phyloP scores from a whole-genome alignment of 2,113 vertebrate species.

The Macquaria ambigua region DNA sequence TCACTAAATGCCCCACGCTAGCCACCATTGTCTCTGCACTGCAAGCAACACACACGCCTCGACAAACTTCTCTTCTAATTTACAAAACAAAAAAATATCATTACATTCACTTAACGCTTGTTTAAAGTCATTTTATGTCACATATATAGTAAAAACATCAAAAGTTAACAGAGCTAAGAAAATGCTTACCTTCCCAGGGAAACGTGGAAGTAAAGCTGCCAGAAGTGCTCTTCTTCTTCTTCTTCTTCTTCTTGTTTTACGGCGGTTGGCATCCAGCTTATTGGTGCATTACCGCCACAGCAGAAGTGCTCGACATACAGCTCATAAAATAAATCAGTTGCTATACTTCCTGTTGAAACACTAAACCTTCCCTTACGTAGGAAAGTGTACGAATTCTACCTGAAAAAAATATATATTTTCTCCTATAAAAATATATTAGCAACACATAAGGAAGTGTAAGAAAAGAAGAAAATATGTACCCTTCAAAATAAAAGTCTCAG shows the following conservation, averaged over 20 bases:
- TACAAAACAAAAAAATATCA: neutral
- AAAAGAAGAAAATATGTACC: neutral
- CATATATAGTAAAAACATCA: neutral
- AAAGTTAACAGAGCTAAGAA: neutral
- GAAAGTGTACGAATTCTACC: neutral
- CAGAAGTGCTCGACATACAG: neutral
- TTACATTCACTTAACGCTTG: no score
- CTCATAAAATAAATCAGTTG: neutral
- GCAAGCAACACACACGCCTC: neutral
- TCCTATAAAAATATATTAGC: neutral
- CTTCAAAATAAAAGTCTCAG: constrained; percentile 6
- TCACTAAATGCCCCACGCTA: neutral
- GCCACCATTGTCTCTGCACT: neutral
- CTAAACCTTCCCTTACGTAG: neutral
- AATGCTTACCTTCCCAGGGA: neutral
- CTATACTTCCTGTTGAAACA: no score
- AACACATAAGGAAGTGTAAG: neutral
- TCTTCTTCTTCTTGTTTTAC: no score
- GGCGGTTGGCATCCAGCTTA: no score
- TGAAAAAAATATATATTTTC: neutral
- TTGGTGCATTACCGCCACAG: no score
- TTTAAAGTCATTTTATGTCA: neutral
- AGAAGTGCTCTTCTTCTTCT: neutral
- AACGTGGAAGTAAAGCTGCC: neutral
- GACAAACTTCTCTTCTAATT: neutral